Evolutionary conservation across 2,113 vertebrate genomes (phyloP).

Genomic region (Pimephales promelas): DNA sequence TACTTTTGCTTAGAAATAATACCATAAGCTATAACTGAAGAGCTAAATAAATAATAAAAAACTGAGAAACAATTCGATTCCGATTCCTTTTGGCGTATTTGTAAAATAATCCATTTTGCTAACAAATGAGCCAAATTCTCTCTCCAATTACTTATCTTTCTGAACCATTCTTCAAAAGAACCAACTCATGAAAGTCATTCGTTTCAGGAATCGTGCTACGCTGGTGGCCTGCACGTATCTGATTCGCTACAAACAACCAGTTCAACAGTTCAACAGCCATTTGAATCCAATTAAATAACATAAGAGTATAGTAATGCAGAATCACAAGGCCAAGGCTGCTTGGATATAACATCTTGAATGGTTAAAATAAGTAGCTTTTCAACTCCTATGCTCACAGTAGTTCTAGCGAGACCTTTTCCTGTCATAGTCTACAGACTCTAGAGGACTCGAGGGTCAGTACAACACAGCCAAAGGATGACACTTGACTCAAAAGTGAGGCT

Average conservation of each 20-base stretch:
- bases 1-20: neutral
- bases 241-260: neutral
- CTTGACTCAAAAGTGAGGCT: conserved; percentile 5
- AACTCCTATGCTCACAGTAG: neutral
- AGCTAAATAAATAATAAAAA: neutral
- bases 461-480: conserved; percentile 2
- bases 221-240: neutral
- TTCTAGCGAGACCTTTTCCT: neutral
- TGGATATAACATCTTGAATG: neutral
- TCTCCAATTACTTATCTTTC: neutral
- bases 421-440: neutral
- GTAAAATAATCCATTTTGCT: neutral
- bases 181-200: neutral
- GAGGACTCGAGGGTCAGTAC: conserved; percentile 23
- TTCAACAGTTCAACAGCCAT: too few species aligned
- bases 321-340: neutral
- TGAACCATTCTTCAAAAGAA: neutral
- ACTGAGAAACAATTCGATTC: neutral
- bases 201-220: neutral
- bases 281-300: neutral
- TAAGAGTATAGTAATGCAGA: neutral
- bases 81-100: neutral
- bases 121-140: neutral
- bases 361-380: neutral
- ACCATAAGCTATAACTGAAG: neutral